Base-by-base conservation (phyloP, 2,888 invertebrate species). In the Drosophila trichaetosa region DNA sequence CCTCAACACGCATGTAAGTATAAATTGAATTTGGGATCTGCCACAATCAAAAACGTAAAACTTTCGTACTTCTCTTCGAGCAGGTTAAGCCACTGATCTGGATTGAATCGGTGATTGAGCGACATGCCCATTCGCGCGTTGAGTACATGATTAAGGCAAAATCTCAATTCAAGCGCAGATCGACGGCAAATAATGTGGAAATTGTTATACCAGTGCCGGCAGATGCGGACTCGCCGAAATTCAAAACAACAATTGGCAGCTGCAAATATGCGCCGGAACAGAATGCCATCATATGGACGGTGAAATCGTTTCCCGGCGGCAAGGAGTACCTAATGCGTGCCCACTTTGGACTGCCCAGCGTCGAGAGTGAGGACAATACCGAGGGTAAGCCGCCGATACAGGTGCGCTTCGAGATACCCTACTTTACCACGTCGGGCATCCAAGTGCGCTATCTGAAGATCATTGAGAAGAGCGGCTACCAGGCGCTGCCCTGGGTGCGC, bases 71-170 rank as follows among this genome's bases (percentile, higher is more conserved):
- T 16, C 16, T 51, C 31, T 1, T n/a, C 27, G 3, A 18, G 16
- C 59, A 93, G 93, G 93, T 97, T 11, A 99, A 99, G 91, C 99
- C 99, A 0, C 93, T 99, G 74, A 99, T 99, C 91, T 99, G 99
- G 99, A 99, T 99, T 73, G 99, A 99, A 93, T 99, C 99, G 8
- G 98, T 99, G 3, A 99, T 99, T 90, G 99, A 99, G 92, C 95
- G 99, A 29, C 99, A 99, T 94, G 98, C 97, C 16, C 99, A 99
- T 93, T 99, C 99, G 67, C 95, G 99, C 77, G 99, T 99, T 13
- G 99, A 99, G 91, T 99, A 98, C 93, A 99, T 99, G 99, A 98
- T 99, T 66, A 99, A 99, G 94, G 99, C 99, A 0, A 98, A 99
- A 93, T 98, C 98, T 36, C 99, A 99, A 93, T 99, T 99, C 93